Percentiles rank a stretch among this genome's conserved stretches.
Conservation (phyloP, 2,888 invertebrate species). For the Electrophaes corylata region DNA sequence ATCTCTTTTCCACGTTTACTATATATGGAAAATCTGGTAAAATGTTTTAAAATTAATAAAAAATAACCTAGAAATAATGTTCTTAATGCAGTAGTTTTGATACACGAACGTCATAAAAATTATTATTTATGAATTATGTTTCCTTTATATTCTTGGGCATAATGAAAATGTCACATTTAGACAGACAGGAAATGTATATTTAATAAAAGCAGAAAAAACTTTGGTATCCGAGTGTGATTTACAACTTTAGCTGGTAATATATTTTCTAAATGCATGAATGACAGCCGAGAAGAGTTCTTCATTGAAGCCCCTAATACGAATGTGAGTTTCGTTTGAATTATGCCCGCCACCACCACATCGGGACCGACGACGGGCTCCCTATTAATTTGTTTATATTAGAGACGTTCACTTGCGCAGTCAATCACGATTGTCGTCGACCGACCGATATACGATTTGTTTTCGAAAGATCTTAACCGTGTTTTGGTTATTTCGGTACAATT, state of each 20-base stretch:
- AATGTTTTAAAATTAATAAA: background rate
- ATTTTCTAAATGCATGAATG: conserved; percentile 68
- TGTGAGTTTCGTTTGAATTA: conserved; percentile 56
- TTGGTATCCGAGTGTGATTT: conserved; percentile 61
- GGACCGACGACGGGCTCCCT: conserved; percentile 61
- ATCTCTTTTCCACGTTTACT: background rate
- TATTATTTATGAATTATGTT: conserved; percentile 66
- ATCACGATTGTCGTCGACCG: conserved; percentile 81
- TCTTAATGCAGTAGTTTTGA: conserved; percentile 49
- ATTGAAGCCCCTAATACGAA: conserved; percentile 49
- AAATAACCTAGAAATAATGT: conserved; percentile 14
- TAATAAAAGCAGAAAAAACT: conserved; percentile 59
- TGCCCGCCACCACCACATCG: conserved; percentile 52
- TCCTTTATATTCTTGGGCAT: conserved; percentile 62
- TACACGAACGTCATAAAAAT: conserved; percentile 52
- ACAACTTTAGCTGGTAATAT: conserved; percentile 60
- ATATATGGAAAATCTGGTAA: background rate
- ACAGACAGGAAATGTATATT: conserved; percentile 72
- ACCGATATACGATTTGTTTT: conserved; percentile 83
- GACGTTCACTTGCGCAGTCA: conserved; percentile 82
- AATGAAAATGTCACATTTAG: conserved; percentile 63
- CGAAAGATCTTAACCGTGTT: conserved; percentile 83
- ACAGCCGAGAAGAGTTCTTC: conserved; percentile 55
- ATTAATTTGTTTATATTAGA: conserved; percentile 85
- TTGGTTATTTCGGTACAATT: conserved; percentile 83